Evolutionary conservation across 2,888 invertebrate species (phyloP).

Genomic region (Polymixis flavicincta): DNA sequence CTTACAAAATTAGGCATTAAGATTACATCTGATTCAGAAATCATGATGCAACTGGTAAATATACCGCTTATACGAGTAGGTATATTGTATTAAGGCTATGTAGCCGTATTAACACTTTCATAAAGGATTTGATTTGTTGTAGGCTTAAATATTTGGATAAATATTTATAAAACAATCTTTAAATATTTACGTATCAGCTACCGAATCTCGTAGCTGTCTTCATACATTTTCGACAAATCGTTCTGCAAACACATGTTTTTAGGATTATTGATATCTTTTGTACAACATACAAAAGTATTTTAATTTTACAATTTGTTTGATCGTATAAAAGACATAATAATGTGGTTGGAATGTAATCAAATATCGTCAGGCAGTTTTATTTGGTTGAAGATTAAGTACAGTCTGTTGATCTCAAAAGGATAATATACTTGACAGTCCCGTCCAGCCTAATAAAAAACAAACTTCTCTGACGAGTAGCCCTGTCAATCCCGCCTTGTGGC

Average conservation of each 20-base stretch:
- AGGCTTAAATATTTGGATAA: conserved; percentile 55
- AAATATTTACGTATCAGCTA: conserved; percentile 63
- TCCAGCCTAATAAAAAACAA: neutral
- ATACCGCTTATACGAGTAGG: neutral
- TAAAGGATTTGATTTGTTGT: conserved; percentile 60
- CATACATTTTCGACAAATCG: conserved; percentile 59
- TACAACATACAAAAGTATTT: conserved; percentile 31
- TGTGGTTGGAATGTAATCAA: conserved; percentile 22
- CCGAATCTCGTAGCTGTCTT: conserved; percentile 59
- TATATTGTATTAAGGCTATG: conserved; percentile 2
- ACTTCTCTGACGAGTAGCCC: conserved; percentile 15
- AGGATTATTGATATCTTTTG: conserved; percentile 56
- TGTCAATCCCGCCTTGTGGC: conserved; percentile 27
- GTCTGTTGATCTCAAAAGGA: conserved; percentile 5
- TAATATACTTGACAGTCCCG: conserved; percentile 1
- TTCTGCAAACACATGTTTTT: conserved; percentile 53
- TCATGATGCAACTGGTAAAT: conserved; percentile 34
- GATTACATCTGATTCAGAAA: conserved; percentile 11
- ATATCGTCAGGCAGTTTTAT: conserved; percentile 6
- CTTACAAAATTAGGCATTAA: neutral
- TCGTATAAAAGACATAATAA: neutral
- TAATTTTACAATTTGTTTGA: conserved; percentile 34
- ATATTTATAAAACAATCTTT: conserved; percentile 53
- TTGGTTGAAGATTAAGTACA: neutral
- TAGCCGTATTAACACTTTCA: conserved; percentile 16